These are phyloP conservation scores for Sparus aurata DNA, from an alignment of 2,797 vertebrate genomes.

Conservation along the genomic window DNA sequence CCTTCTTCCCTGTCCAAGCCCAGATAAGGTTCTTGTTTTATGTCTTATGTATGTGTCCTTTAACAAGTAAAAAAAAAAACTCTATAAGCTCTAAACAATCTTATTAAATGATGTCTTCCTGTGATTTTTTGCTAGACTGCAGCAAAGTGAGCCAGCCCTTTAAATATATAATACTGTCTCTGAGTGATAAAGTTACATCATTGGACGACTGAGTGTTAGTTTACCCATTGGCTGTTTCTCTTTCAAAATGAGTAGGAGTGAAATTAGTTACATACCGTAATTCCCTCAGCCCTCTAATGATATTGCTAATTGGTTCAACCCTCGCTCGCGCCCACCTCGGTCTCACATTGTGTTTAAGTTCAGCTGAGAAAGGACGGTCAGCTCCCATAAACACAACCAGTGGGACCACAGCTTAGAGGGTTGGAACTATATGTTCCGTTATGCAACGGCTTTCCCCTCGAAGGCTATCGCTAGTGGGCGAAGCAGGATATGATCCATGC, in stretches of 20 bases:
- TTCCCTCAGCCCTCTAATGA: neutral
- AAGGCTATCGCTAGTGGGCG: neutral
- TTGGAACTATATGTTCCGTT: neutral
- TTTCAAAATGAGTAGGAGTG: too few relatives aligned
- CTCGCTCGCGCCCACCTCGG: neutral
- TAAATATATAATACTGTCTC: neutral
- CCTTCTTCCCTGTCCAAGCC: neutral
- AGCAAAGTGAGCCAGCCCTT: neutral
- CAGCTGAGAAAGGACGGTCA: neutral
- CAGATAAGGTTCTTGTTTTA: constrained; percentile 28
- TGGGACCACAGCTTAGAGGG: too few relatives aligned
- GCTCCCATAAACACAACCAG: too few relatives aligned
- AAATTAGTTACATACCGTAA: neutral
- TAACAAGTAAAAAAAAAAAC: neutral
- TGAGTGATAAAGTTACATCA: neutral
- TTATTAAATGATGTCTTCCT: neutral
- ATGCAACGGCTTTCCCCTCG: neutral
- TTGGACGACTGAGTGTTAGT: neutral
- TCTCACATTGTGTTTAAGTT: neutral
- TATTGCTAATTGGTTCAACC: neutral
- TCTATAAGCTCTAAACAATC: neutral
- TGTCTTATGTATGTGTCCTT: constrained; percentile 20
- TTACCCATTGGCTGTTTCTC: neutral
- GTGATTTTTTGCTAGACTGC: neutral
- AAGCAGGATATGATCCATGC: neutral